These are phyloP conservation scores for Eupithecia pulchellata DNA, from an alignment of 2,888 invertebrate species.

Conservation along the genomic window DNA sequence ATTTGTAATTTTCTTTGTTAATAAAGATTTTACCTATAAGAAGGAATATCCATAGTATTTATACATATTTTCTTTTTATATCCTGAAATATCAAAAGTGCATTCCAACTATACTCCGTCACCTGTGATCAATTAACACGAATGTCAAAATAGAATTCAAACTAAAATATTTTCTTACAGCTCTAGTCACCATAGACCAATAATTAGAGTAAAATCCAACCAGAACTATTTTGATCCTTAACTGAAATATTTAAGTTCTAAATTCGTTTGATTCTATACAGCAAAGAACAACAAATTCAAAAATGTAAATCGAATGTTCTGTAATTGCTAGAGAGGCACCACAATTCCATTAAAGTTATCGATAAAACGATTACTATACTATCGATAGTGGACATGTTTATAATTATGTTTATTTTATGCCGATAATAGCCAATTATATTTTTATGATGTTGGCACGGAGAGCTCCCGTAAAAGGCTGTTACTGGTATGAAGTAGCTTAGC, in stretches of 20 bases:
- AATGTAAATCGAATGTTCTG: conserved; percentile 51
- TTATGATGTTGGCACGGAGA: conserved; percentile 31
- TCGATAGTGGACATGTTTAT: conserved; percentile 37
- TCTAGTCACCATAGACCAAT: conserved; percentile 62
- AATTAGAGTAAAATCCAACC: conserved; percentile 30
- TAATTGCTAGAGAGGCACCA: conserved; percentile 68
- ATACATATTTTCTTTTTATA: no score
- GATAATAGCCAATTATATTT: conserved; percentile 38
- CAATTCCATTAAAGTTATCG: conserved; percentile 53
- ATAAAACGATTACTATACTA: conserved; percentile 46
- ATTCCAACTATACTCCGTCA: conserved; percentile 66
- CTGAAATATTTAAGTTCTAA: conserved; percentile 14
- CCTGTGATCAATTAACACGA: conserved; percentile 79
- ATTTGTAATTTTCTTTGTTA: no score
- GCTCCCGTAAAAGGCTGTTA: conserved; percentile 21
- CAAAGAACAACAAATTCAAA: conserved; percentile 30
- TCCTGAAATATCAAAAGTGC: conserved; percentile 58
- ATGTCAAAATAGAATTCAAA: conserved; percentile 78
- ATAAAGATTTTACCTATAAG: no score
- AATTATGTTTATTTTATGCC: conserved; percentile 40
- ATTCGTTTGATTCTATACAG: conserved; percentile 6
- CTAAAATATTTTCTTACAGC: conserved; percentile 69
- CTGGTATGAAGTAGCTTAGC: conserved; percentile 16
- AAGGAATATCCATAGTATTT: conserved; percentile 30
- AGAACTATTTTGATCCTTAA: neutral